These are phyloP conservation scores for Amphiduros pacificus DNA, from an alignment of 2,888 invertebrate genomes.

Conservation along the genomic window DNA sequence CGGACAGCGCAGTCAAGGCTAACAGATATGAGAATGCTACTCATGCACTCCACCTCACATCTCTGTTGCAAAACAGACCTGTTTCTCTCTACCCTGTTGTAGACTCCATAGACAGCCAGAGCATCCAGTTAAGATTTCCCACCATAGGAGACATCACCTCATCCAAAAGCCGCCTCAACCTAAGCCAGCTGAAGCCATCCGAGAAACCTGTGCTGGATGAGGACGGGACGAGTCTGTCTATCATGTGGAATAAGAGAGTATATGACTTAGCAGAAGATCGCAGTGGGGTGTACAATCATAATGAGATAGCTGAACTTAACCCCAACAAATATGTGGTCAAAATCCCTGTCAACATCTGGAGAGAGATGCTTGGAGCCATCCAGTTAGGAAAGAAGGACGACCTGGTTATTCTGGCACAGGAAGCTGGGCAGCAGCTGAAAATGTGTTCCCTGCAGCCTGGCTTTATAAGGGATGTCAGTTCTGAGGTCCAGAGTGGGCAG, in stretches of 20 bases:
- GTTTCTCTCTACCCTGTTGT: constrained; percentile 40
- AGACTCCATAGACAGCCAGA: constrained; percentile 33
- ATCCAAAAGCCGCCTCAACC: constrained; percentile 22
- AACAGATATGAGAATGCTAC: constrained; percentile 24
- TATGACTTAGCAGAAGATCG: constrained; percentile 33
- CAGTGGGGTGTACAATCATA: neutral
- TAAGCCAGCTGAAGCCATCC: constrained; percentile 34
- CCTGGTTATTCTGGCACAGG: neutral
- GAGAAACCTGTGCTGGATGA: constrained; percentile 23
- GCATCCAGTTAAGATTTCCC: constrained; percentile 34
- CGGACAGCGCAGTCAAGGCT: constrained; percentile 10
- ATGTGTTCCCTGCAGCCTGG: constrained; percentile 16
- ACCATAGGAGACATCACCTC: constrained; percentile 20
- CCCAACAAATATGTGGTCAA: constrained; percentile 39
- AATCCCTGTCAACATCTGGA: constrained; percentile 45
- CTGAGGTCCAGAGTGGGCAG: neutral
- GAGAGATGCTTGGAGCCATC: constrained; percentile 40
- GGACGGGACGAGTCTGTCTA: constrained; percentile 26
- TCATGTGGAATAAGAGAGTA: constrained; percentile 45
- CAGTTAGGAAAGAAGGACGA: constrained; percentile 33
- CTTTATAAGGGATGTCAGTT: constrained; percentile 32
- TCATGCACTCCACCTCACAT: constrained; percentile 30
- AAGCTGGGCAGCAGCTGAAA: neutral
- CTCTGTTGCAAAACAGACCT: constrained; percentile 36
- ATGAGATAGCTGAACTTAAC: constrained; percentile 31